Evolutionary conservation across 1,140 invertebrate species (phyloP).

Genomic region (Telenomus remus): DNA sequence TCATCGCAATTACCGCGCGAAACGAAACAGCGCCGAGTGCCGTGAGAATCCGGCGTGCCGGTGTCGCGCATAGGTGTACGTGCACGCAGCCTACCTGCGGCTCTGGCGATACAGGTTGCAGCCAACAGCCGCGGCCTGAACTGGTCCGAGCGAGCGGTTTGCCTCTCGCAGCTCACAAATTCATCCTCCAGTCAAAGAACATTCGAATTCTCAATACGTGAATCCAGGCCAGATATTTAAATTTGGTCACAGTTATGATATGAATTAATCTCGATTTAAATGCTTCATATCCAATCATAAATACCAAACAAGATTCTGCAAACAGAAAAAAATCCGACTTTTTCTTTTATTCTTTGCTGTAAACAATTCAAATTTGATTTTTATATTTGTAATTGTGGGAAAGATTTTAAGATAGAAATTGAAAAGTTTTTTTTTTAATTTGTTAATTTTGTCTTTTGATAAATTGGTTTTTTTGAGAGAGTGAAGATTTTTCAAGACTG

Average conservation of each 20-base stretch:
- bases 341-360: too few species aligned
- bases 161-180: conserved; percentile 20
- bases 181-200: conserved; percentile 29
- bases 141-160: conserved; percentile 33
- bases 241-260: too few species aligned
- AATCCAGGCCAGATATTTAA: background rate
- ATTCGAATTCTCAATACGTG: background rate
- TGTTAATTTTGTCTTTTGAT: too few species aligned
- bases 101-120: conserved; percentile 33
- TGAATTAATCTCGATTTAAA: too few species aligned
- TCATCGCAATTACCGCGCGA: conserved; percentile 4
- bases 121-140: conserved; percentile 32
- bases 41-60: conserved; percentile 13
- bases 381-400: too few species aligned
- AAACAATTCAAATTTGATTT: too few species aligned
- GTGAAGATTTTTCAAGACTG: background rate
- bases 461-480: too few species aligned
- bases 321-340: too few species aligned
- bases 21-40: background rate
- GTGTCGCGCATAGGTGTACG: conserved; percentile 12
- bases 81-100: conserved; percentile 18
- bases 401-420: too few species aligned
- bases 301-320: too few species aligned
- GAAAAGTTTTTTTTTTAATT: too few species aligned
- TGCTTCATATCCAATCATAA: too few species aligned